phyloP scores from a whole-genome alignment of 2,888 invertebrate species.

The Mesopsocus fuscifrons region DNA sequence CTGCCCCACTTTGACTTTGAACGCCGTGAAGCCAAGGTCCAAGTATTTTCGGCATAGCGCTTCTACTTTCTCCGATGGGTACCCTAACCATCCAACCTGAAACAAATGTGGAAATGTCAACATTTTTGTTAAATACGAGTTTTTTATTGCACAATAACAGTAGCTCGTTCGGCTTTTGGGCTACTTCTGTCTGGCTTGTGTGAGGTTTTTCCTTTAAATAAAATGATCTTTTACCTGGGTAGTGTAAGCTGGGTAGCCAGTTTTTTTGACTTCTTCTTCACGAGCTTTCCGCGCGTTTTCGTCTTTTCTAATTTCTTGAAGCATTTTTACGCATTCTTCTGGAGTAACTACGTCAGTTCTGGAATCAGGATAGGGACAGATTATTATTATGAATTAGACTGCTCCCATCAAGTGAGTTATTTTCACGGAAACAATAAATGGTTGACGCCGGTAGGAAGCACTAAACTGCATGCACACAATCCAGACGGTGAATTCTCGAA shows the following conservation, averaged over 20 bases:
- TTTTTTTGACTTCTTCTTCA: constrained; percentile 36
- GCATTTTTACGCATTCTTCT: constrained; percentile 55
- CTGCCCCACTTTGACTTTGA: constrained; percentile 81
- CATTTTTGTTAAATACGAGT: background rate
- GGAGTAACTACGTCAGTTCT: constrained; percentile 67
- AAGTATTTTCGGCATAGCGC: constrained; percentile 51
- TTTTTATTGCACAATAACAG: background rate
- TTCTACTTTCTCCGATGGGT: constrained; percentile 53
- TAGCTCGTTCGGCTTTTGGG: background rate
- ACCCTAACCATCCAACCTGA: constrained; percentile 60
- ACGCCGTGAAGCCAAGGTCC: constrained; percentile 54
- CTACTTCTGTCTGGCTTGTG: constrained; percentile 5
- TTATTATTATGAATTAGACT: too few relatives aligned
- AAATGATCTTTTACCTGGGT: constrained; percentile 61
- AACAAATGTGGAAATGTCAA: background rate
- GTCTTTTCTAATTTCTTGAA: constrained; percentile 35
- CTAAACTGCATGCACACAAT: too few relatives aligned
- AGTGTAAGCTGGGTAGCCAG: constrained; percentile 74
- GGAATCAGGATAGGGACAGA: too few relatives aligned
- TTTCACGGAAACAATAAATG: too few relatives aligned
- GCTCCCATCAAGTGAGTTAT: too few relatives aligned
- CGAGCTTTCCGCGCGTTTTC: constrained; percentile 42
- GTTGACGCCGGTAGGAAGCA: too few relatives aligned
- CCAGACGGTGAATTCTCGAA: too few relatives aligned
- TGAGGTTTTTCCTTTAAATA: background rate